Percentiles rank a stretch among this genome's conserved stretches.
These are phyloP conservation scores for Erpornis zantholeuca DNA, from an alignment of 2,113 vertebrate genomes.

Conservation along the genomic window DNA sequence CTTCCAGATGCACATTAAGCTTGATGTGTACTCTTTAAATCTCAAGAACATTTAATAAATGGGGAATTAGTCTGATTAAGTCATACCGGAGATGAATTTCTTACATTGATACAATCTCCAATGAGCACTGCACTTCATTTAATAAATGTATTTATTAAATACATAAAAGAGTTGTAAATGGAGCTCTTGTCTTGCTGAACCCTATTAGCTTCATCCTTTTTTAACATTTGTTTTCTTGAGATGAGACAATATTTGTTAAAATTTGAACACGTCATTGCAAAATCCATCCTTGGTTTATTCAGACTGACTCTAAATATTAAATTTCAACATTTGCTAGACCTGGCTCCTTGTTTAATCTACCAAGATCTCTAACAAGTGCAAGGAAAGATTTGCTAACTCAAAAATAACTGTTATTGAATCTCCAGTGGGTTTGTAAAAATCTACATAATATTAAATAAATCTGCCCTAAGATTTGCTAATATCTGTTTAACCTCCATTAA, in stretches of 20 bases:
- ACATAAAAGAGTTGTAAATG: slow-evolving; percentile 65
- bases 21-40: slow-evolving; percentile 42
- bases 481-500: slow-evolving; percentile 51
- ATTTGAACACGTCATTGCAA: slow-evolving; percentile 26
- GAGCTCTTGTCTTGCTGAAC: slow-evolving; percentile 44
- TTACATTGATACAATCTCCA: slow-evolving; percentile 49
- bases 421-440: slow-evolving; percentile 46
- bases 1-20: slow-evolving; percentile 32
- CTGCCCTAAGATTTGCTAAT: slow-evolving; percentile 17
- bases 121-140: slow-evolving; percentile 58
- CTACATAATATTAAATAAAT: slow-evolving; percentile 61
- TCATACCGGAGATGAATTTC: slow-evolving; percentile 47
- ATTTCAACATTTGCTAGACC: slow-evolving; percentile 42
- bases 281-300: slow-evolving; percentile 53
- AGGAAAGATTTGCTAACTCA: slow-evolving; percentile 41
- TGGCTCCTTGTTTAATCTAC: slow-evolving; percentile 46
- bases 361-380: slow-evolving; percentile 8
- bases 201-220: slow-evolving; percentile 50
- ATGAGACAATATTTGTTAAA: slow-evolving; percentile 65
- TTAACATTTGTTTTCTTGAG: slow-evolving; percentile 62
- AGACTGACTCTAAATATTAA: slow-evolving; percentile 61
- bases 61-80: slow-evolving; percentile 49
- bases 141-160: slow-evolving; percentile 74
- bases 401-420: slow-evolving; percentile 41
- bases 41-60: slow-evolving; percentile 61